Evolutionary conservation across 2,113 vertebrate genomes (phyloP).

Genomic region (Hassar affinis): DNA sequence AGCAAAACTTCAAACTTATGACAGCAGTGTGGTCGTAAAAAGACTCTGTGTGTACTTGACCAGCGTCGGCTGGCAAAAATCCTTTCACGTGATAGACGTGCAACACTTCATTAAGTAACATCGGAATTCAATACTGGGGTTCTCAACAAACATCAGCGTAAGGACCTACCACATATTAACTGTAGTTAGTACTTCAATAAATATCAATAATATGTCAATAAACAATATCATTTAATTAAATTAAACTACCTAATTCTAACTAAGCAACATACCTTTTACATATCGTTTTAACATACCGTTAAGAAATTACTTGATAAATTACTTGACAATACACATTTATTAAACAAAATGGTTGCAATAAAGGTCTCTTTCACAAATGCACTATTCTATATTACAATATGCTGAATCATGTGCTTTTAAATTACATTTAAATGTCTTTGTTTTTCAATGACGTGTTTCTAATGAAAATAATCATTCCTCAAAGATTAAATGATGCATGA

Average conservation of each 20-base stretch:
- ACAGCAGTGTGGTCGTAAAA: no score
- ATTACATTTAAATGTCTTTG: background rate
- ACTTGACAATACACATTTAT: background rate
- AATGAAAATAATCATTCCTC: background rate
- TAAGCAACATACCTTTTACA: background rate
- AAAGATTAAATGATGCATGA: slow-evolving; percentile 3
- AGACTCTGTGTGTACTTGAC: no score
- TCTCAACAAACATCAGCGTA: no score
- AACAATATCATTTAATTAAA: background rate
- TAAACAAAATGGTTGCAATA: background rate
- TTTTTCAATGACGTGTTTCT: background rate
- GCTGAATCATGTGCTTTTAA: slow-evolving; percentile 5
- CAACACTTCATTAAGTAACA: no score
- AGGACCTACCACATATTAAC: no score
- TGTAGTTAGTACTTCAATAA: no score
- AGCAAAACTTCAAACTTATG: no score
- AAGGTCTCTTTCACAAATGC: background rate
- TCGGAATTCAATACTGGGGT: no score
- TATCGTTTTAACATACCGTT: no score
- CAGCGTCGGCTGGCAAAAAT: no score
- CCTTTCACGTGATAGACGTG: no score
- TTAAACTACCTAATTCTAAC: background rate
- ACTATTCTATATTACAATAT: background rate
- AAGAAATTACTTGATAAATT: background rate
- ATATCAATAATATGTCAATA: background rate